Evolutionary conservation across 2,797 vertebrate species (phyloP).

Genomic region (Diglossa cyanea): DNA sequence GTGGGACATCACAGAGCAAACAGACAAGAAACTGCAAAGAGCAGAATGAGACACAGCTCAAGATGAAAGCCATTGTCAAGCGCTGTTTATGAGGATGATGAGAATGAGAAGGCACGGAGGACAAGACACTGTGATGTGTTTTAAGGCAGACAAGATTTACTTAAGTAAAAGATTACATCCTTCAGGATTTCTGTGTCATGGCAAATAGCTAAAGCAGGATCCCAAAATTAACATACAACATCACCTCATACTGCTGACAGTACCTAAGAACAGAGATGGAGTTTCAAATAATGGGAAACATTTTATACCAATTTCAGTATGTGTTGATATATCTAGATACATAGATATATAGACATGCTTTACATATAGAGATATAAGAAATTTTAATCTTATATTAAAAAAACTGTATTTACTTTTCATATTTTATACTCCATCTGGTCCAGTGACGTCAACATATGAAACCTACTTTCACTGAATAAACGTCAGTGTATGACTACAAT

Average conservation of each 20-base stretch:
- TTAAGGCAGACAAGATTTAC: neutral
- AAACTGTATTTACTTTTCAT: neutral
- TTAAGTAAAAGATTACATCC: neutral
- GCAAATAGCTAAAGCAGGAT: neutral
- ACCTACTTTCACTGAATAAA: neutral
- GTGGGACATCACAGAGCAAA: neutral
- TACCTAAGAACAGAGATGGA: neutral
- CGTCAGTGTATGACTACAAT: neutral
- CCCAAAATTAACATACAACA: neutral
- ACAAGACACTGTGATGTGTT: neutral
- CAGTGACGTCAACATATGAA: neutral
- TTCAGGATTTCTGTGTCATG: neutral
- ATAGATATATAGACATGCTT: neutral
- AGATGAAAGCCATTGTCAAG: neutral
- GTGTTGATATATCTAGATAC: neutral
- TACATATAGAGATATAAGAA: neutral
- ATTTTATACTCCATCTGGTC: neutral
- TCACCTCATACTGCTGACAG: neutral
- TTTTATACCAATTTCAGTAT: neutral
- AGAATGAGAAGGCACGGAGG: neutral
- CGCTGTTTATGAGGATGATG: neutral
- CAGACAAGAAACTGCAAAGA: neutral
- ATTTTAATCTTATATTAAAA: neutral
- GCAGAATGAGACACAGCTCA: neutral
- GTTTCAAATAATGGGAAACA: neutral